phyloP scores from a whole-genome alignment of 2,888 invertebrate genomes.

The Dryocosmus kuriphilus region DNA sequence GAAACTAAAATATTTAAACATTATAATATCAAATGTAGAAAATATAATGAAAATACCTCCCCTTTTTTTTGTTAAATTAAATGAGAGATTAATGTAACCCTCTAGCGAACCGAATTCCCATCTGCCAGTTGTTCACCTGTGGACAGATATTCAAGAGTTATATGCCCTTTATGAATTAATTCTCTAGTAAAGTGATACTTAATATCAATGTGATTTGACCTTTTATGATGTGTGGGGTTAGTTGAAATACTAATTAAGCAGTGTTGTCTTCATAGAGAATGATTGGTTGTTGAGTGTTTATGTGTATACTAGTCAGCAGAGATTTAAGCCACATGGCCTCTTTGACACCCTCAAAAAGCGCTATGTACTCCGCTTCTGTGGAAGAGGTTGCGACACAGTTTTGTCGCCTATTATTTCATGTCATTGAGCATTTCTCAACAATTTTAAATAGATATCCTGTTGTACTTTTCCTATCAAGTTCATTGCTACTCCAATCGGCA shows the following conservation, averaged over 20 bases:
- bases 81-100: too few relatives aligned
- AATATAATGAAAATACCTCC: too few relatives aligned
- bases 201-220: too few relatives aligned
- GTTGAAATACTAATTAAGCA: conserved; percentile 67
- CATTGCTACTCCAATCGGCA: conserved; percentile 40
- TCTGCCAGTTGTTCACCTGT: too few relatives aligned
- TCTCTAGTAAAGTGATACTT: conserved; percentile 60
- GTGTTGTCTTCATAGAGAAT: conserved; percentile 67
- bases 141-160: too few relatives aligned
- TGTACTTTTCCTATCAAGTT: conserved; percentile 41
- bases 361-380: conserved; percentile 55
- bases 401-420: conserved; percentile 50
- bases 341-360: conserved; percentile 63
- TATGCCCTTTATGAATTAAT: too few relatives aligned
- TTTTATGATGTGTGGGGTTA: too few relatives aligned
- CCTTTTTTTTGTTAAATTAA: too few relatives aligned
- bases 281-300: conserved; percentile 55
- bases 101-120: too few relatives aligned
- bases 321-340: conserved; percentile 69
- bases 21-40: too few relatives aligned
- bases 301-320: conserved; percentile 58
- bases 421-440: neutral
- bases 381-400: conserved; percentile 57
- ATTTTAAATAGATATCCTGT: conserved; percentile 40
- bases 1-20: too few relatives aligned